phyloP scores from a whole-genome alignment of 2,888 invertebrate species.

The Rhaphigaster nebulosa region DNA sequence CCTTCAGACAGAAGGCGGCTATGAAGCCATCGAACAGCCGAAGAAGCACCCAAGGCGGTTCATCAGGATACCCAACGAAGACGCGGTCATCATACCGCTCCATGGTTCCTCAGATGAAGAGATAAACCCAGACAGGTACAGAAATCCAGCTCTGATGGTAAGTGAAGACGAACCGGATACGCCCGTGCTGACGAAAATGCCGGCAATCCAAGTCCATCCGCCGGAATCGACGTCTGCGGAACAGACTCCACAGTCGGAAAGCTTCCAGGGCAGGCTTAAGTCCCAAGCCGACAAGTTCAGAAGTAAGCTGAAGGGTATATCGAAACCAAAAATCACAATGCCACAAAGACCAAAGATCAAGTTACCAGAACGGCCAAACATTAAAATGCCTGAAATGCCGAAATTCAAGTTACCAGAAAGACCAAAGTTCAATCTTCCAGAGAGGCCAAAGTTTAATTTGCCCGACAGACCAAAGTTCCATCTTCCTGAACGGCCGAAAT shows the following conservation, averaged over 20 bases:
- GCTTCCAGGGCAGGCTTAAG: constrained; percentile 70
- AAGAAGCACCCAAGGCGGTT: constrained; percentile 54
- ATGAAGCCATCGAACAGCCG: constrained; percentile 60
- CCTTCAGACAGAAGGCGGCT: constrained; percentile 44
- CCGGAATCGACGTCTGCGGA: not conserved
- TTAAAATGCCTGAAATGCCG: constrained; percentile 70
- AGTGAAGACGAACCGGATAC: constrained; percentile 70
- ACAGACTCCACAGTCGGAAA: constrained; percentile 40
- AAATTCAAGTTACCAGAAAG: constrained; percentile 68
- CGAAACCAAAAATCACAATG: constrained; percentile 73
- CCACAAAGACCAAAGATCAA: constrained; percentile 75
- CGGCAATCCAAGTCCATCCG: not conserved
- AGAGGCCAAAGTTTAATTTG: constrained; percentile 71
- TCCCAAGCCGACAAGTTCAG: constrained; percentile 81
- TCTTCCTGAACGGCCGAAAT: constrained; percentile 70
- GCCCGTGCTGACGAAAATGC: not conserved
- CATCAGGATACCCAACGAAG: constrained; percentile 62
- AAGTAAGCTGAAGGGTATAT: constrained; percentile 76
- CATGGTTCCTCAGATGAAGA: constrained; percentile 65
- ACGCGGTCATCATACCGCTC: constrained; percentile 64
- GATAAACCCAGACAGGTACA: constrained; percentile 61
- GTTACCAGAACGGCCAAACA: constrained; percentile 75
- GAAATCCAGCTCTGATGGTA: constrained; percentile 61
- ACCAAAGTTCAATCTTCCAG: constrained; percentile 71
- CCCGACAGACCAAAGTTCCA: constrained; percentile 71